Conservation (phyloP, 1,140 invertebrate species). For the Drosophila melanica region DNA sequence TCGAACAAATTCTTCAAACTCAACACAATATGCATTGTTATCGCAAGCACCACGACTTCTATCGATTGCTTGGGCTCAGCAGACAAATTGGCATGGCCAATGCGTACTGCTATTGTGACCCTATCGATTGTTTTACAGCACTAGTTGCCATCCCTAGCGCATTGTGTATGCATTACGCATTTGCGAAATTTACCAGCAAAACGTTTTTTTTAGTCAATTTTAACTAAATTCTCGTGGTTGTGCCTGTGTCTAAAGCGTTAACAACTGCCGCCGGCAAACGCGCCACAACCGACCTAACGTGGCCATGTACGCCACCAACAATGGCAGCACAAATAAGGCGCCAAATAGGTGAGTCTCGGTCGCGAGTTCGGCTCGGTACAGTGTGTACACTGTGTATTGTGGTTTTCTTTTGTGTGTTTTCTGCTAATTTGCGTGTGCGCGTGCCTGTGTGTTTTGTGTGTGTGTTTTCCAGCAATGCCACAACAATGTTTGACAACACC, state of each 20-base stretch:
- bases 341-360: slow-evolving; percentile 66
- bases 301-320: slow-evolving; percentile 77
- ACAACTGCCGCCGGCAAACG: slow-evolving; percentile 33
- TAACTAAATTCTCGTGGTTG: slow-evolving; percentile 29
- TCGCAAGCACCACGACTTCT: not conserved
- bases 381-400: slow-evolving; percentile 37
- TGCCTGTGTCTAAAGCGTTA: slow-evolving; percentile 16
- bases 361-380: slow-evolving; percentile 36
- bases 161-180: slow-evolving; percentile 72
- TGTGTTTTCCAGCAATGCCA: slow-evolving; percentile 52
- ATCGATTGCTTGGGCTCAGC: not conserved
- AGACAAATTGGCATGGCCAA: slow-evolving; percentile 13
- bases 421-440: not conserved
- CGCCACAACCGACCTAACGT: slow-evolving; percentile 28
- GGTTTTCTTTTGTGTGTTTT: slow-evolving; percentile 1
- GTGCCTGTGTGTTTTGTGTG: not conserved
- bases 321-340: slow-evolving; percentile 74
- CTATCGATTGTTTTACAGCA: slow-evolving; percentile 37
- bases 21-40: not conserved
- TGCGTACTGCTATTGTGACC: slow-evolving; percentile 1
- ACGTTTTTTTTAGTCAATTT: slow-evolving; percentile 44
- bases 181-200: slow-evolving; percentile 55
- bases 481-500: slow-evolving; percentile 71
- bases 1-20: too few relatives aligned
- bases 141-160: slow-evolving; percentile 41